These are phyloP conservation scores for Cavia porcellus DNA, from an alignment of 2,113 vertebrate species.

Conservation along the genomic window DNA sequence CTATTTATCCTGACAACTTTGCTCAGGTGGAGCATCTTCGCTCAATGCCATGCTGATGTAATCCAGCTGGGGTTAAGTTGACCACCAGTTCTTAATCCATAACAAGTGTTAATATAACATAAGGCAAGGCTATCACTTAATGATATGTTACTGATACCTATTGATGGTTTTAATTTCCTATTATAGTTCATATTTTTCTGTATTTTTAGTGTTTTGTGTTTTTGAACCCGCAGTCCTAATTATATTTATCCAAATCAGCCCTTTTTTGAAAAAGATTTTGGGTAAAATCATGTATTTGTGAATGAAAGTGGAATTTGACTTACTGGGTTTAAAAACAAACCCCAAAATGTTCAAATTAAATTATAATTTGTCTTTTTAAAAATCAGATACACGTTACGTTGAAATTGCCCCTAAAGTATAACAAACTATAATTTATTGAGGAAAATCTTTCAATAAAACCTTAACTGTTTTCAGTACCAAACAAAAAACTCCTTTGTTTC, in stretches of 20 bases:
- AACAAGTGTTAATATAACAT: not conserved
- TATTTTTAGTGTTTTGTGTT: conserved; percentile 26
- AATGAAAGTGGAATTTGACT: conserved; percentile 23
- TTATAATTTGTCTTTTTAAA: conserved; percentile 17
- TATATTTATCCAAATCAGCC: not conserved
- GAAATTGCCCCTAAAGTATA: not conserved
- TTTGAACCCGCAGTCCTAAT: not conserved
- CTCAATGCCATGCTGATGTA: too few relatives aligned
- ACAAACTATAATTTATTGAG: not conserved
- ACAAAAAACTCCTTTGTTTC: conserved; percentile 25
- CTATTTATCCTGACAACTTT: too few relatives aligned
- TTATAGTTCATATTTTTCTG: conserved; percentile 11
- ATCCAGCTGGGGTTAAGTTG: too few relatives aligned
- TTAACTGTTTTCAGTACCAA: not conserved
- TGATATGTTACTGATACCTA: conserved; percentile 13
- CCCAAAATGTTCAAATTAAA: not conserved
- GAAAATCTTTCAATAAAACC: not conserved
- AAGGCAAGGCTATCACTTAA: not conserved
- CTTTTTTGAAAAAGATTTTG: conserved; percentile 48
- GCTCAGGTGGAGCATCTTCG: too few relatives aligned
- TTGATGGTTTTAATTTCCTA: conserved; percentile 49
- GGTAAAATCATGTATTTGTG: not conserved
- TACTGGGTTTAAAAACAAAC: conserved; percentile 6
- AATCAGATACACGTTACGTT: not conserved
- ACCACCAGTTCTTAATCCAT: too few relatives aligned